Percentiles rank a stretch among this genome's conserved stretches.
Evolutionary conservation across 2,797 vertebrate species (phyloP).

Genomic region (Pseudopleuronectes americanus): DNA sequence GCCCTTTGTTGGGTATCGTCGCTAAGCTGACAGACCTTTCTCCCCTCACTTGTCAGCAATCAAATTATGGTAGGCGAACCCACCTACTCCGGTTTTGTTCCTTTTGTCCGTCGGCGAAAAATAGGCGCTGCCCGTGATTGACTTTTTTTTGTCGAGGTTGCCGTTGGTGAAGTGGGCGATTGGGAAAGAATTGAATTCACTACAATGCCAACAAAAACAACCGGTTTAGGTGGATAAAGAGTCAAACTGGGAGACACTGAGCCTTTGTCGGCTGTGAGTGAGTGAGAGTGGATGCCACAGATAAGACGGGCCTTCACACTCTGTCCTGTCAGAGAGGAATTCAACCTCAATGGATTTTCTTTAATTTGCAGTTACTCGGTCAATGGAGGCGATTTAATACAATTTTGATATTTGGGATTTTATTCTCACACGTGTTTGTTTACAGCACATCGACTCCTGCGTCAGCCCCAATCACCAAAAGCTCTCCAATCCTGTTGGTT

Average conservation of each 20-base stretch:
- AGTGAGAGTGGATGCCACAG: constrained; percentile 42
- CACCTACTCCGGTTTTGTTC: constrained; percentile 71
- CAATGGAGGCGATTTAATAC: constrained; percentile 12
- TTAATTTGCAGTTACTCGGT: constrained; percentile 17
- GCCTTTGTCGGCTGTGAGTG: constrained; percentile 58
- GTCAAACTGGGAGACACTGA: constrained; percentile 54
- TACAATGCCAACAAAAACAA: constrained; percentile 56
- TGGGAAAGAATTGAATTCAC: constrained; percentile 71
- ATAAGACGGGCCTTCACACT: constrained; percentile 50
- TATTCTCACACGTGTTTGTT: too few species aligned
- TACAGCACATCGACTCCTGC: too few species aligned
- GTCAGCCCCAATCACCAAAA: too few species aligned
- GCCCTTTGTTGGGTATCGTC: constrained; percentile 78
- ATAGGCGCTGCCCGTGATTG: constrained; percentile 65
- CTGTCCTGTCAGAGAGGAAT: constrained; percentile 40
- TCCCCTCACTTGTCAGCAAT: constrained; percentile 84
- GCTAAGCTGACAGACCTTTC: constrained; percentile 80
- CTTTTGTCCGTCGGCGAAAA: constrained; percentile 73
- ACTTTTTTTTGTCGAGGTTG: constrained; percentile 79
- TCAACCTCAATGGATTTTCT: constrained; percentile 10
- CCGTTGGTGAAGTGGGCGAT: constrained; percentile 75
- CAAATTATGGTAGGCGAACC: constrained; percentile 77
- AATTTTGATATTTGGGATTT: not conserved
- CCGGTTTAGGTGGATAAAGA: constrained; percentile 56
- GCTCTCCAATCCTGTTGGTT: too few species aligned